These are phyloP conservation scores for Choloepus hoffmanni DNA, from an alignment of 2,113 vertebrate genomes.

Conservation along the genomic window DNA sequence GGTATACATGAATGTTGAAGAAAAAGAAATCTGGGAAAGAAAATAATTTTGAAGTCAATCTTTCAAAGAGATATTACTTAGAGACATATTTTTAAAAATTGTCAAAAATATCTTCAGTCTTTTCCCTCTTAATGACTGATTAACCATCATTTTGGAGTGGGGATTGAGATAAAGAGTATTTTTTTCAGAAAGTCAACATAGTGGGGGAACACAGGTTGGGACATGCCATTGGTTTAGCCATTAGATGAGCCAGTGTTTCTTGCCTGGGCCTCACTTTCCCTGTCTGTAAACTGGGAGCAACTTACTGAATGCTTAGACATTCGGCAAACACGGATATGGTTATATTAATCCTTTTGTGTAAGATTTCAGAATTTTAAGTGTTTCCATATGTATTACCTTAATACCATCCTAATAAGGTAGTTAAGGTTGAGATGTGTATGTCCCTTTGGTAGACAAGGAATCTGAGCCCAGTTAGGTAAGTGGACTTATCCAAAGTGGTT, in stretches of 20 bases:
- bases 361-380: background rate
- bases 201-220: background rate
- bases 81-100: slow-evolving; percentile 43
- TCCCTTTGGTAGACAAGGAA: background rate
- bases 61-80: slow-evolving; percentile 67
- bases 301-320: background rate
- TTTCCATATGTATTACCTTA: background rate
- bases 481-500: background rate
- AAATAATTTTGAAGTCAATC: slow-evolving; percentile 61
- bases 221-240: background rate
- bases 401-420: background rate
- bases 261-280: background rate
- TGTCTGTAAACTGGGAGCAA: background rate
- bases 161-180: background rate
- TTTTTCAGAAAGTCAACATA: background rate
- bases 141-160: background rate
- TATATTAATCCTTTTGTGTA: background rate
- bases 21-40: slow-evolving; percentile 24
- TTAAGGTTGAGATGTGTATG: background rate
- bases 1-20: slow-evolving; percentile 60
- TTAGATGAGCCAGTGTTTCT: background rate
- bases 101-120: slow-evolving; percentile 24
- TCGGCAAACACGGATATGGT: background rate
- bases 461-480: background rate
- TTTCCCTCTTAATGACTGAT: background rate